Conservation (phyloP, 2,888 invertebrate genomes). For the Acrobeloides nanus region DNA sequence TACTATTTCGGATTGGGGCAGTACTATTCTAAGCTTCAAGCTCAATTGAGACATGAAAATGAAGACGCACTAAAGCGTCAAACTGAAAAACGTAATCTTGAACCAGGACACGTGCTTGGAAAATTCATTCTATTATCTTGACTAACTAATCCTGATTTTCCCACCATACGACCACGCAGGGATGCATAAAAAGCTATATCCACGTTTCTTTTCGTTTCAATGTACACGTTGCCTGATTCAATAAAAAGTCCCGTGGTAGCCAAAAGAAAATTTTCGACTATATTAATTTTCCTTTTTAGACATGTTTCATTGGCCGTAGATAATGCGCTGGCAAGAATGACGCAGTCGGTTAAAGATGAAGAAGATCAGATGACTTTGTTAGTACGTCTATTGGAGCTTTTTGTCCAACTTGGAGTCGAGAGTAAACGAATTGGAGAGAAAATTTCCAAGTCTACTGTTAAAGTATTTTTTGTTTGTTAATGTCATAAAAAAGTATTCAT, state of each 20-base stretch:
- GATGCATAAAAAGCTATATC: too few relatives aligned
- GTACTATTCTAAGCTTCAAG: too few relatives aligned
- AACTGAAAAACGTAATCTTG: too few relatives aligned
- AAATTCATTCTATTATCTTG: too few relatives aligned
- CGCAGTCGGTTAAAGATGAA: conserved; percentile 83
- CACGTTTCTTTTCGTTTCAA: too few relatives aligned
- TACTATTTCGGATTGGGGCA: conserved; percentile 2
- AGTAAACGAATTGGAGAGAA: conserved; percentile 90
- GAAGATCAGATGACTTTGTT: conserved; percentile 54
- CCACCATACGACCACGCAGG: too few relatives aligned
- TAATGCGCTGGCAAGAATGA: conserved; percentile 90
- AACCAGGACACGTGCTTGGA: too few relatives aligned
- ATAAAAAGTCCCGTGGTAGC: too few relatives aligned
- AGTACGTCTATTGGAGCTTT: conserved; percentile 76
- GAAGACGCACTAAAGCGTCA: too few relatives aligned
- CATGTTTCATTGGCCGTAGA: conserved; percentile 90
- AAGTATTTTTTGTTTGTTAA: conserved; percentile 54
- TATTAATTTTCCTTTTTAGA: conserved; percentile 43
- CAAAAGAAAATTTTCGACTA: not conserved
- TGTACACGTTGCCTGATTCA: too few relatives aligned
- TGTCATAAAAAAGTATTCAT: not conserved
- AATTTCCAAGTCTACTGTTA: conserved; percentile 65
- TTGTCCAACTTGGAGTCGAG: conserved; percentile 92
- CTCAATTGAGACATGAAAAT: too few relatives aligned
- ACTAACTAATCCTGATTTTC: too few relatives aligned